A percentile compares a stretch with the other conserved stretches of the same genome.
These are phyloP conservation scores for Rhynchonema sp. DNA, from an alignment of 2,888 invertebrate species.

Conservation along the genomic window DNA sequence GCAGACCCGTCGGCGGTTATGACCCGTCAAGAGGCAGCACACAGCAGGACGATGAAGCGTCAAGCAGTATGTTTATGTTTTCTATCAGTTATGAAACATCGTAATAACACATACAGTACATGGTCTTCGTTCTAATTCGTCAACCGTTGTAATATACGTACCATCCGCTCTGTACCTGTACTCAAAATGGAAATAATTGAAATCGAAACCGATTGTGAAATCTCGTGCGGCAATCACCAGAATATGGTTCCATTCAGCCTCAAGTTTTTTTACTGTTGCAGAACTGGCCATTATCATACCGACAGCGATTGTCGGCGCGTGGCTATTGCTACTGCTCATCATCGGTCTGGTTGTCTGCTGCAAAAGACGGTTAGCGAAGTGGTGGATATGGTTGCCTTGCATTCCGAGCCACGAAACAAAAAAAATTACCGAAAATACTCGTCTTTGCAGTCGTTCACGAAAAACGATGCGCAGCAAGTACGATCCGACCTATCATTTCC, in stretches of 20 bases:
- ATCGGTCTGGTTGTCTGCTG: constrained; percentile 24
- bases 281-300: constrained; percentile 20
- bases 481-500: constrained; percentile 20
- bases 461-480: constrained; percentile 19
- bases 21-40: background rate
- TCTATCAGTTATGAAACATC: no score
- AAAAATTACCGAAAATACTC: no score
- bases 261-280: background rate
- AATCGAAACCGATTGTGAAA: background rate
- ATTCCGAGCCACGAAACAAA: no score
- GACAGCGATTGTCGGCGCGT: constrained; percentile 21
- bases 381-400: no score
- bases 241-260: background rate
- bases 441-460: constrained; percentile 9
- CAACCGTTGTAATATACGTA: no score
- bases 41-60: background rate
- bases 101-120: no score
- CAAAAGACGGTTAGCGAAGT: constrained; percentile 10
- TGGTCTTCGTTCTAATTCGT: no score
- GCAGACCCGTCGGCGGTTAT: background rate
- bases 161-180: no score
- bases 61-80: background rate
- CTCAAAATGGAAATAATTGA: no score
- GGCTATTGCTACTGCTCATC: constrained; percentile 21
- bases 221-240: background rate